Evolutionary conservation across 2,797 vertebrate species (phyloP).

Genomic region (Sciurus carolinensis): DNA sequence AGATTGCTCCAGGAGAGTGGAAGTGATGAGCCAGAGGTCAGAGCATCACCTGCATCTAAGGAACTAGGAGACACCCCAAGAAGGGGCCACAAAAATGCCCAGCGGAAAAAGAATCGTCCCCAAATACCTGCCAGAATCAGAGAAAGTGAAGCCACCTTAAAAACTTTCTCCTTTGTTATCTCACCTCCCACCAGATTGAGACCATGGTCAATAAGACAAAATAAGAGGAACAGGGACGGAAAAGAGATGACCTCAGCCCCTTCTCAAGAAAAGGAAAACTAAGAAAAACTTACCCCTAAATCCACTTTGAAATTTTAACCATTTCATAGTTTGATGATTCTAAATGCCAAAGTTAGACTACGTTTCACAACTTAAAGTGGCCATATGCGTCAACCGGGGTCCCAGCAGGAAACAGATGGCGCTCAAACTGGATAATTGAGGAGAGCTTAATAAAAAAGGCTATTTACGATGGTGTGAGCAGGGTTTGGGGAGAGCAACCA

Average conservation of each 20-base stretch:
- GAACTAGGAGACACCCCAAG: not conserved
- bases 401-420: constrained; percentile 60
- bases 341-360: not conserved
- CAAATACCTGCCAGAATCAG: not conserved
- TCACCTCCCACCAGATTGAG: not conserved
- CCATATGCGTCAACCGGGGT: constrained; percentile 31
- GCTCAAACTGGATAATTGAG: not conserved
- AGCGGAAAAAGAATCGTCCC: not conserved
- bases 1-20: not conserved
- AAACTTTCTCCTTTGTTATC: not conserved
- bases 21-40: not conserved
- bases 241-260: not conserved
- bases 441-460: not conserved
- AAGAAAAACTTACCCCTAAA: not conserved
- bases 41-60: not conserved
- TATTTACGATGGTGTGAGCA: not conserved
- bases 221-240: not conserved
- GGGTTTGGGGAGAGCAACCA: not conserved
- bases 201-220: not conserved
- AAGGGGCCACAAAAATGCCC: not conserved
- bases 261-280: not conserved
- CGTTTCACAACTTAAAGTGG: constrained; percentile 12
- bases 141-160: not conserved
- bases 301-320: constrained; percentile 49
- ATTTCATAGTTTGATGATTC: constrained; percentile 6